These are phyloP conservation scores for Parthenolecanium corni DNA, from an alignment of 2,888 invertebrate species.

Conservation along the genomic window DNA sequence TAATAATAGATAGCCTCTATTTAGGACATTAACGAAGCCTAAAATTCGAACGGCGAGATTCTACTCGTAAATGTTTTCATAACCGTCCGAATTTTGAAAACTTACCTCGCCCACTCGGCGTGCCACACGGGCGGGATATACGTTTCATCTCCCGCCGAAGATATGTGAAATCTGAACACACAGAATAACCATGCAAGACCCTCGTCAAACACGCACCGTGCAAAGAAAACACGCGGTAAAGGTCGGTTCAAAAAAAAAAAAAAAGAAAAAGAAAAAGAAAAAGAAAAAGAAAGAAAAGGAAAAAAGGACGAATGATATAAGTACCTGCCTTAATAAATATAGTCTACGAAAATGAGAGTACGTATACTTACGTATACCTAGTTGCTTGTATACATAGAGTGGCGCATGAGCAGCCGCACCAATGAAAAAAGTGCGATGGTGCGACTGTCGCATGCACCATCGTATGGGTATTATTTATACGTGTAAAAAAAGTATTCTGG, in stretches of 20 bases:
- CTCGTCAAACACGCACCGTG: conserved; percentile 28
- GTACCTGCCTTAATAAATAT: too few relatives aligned
- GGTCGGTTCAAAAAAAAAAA: not conserved
- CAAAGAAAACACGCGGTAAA: conserved; percentile 24
- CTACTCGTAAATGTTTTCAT: too few relatives aligned
- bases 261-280: conserved; percentile 3
- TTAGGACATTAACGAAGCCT: too few relatives aligned
- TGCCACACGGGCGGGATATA: conserved; percentile 48
- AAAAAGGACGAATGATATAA: not conserved
- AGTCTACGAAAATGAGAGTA: too few relatives aligned
- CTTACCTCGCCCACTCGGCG: conserved; percentile 55
- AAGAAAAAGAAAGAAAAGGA: not conserved
- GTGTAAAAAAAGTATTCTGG: too few relatives aligned
- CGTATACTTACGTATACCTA: too few relatives aligned
- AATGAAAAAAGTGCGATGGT: too few relatives aligned
- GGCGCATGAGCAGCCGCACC: too few relatives aligned
- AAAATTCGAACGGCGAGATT: not conserved
- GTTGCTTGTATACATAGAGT: too few relatives aligned
- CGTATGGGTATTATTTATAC: too few relatives aligned
- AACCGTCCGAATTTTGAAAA: conserved; percentile 30
- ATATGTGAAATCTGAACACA: conserved; percentile 35
- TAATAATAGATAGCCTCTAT: too few relatives aligned
- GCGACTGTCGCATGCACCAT: too few relatives aligned
- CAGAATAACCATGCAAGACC: conserved; percentile 28
- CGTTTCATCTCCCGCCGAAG: conserved; percentile 34